Percentiles rank a stretch among this genome's conserved stretches.
These are phyloP conservation scores for Montipora efflorescens DNA, from an alignment of 64 coral and sea anemone genomes.

Conservation along the genomic window DNA sequence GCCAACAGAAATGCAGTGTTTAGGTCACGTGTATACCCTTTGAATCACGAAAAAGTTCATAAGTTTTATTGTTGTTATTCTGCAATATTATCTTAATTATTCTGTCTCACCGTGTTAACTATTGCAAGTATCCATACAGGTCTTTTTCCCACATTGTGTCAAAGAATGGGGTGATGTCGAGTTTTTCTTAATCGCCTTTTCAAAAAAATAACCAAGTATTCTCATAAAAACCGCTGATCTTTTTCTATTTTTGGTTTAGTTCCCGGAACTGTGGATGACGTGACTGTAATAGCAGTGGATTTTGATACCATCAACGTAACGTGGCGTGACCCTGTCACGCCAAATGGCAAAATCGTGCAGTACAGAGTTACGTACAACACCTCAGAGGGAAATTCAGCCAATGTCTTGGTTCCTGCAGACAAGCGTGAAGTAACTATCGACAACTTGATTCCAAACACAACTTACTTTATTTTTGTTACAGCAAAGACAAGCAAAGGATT, in stretches of 20 bases:
- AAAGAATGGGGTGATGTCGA: no score
- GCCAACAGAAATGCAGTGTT: no score
- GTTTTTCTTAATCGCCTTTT: no score
- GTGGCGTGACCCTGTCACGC: constrained; percentile 60
- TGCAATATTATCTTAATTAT: no score
- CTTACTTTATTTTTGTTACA: constrained; percentile 76
- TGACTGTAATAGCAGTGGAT: constrained; percentile 3
- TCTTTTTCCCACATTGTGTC: no score
- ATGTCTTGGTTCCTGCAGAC: neutral
- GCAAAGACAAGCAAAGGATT: constrained; percentile 75
- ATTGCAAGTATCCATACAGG: no score
- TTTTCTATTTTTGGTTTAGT: constrained; percentile 56
- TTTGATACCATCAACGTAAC: constrained; percentile 45
- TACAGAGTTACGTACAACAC: constrained; percentile 76
- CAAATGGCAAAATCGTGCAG: constrained; percentile 55
- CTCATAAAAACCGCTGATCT: no score
- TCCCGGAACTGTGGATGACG: constrained; percentile 51
- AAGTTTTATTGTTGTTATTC: no score
- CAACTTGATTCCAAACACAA: constrained; percentile 68
- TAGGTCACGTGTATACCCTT: no score
- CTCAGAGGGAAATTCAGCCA: neutral
- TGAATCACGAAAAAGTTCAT: no score
- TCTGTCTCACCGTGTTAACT: no score
- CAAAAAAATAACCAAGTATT: no score
- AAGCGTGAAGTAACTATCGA: neutral